Conservation (phyloP, 2,888 invertebrate species). For the Exephanes ischioxanthus region DNA sequence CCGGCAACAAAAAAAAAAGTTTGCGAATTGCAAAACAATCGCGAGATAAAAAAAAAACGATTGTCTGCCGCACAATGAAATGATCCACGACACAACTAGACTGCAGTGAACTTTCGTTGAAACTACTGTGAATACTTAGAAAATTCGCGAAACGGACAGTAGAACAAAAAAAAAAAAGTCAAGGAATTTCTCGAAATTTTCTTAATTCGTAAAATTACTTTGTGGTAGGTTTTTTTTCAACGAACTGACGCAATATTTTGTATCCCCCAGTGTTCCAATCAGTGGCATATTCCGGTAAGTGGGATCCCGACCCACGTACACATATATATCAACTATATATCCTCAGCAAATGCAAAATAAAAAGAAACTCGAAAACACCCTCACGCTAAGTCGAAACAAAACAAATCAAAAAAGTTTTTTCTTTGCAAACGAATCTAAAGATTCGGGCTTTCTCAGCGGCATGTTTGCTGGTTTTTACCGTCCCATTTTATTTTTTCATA, state of each 20-base stretch:
- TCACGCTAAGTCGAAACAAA: slow-evolving; percentile 65
- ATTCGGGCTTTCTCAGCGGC: slow-evolving; percentile 78
- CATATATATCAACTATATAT: slow-evolving; percentile 54
- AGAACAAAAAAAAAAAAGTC: slow-evolving; percentile 30
- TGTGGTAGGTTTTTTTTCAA: slow-evolving; percentile 71
- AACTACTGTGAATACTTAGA: slow-evolving; percentile 28
- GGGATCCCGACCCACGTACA: slow-evolving; percentile 86
- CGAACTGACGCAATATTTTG: slow-evolving; percentile 85
- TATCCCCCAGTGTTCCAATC: slow-evolving; percentile 95
- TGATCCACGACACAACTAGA: slow-evolving; percentile 44
- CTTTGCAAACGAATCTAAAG: slow-evolving; percentile 57
- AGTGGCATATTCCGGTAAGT: slow-evolving; percentile 98
- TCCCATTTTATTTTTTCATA: slow-evolving; percentile 43
- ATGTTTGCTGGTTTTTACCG: slow-evolving; percentile 75
- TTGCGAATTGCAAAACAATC: slow-evolving; percentile 16
- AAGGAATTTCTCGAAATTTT: slow-evolving; percentile 29
- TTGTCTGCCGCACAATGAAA: slow-evolving; percentile 53
- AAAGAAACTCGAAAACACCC: slow-evolving; percentile 35
- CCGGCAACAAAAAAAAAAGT: slow-evolving; percentile 22
- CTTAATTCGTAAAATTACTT: slow-evolving; percentile 46
- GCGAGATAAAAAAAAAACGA: slow-evolving; percentile 6
- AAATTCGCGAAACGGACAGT: slow-evolving; percentile 27
- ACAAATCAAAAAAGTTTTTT: slow-evolving; percentile 25
- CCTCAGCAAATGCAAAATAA: slow-evolving; percentile 55
- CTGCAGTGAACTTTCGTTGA: slow-evolving; percentile 25